Conservation (phyloP, 2,888 invertebrate species). For the Drosophila hawaiiensis region DNA sequence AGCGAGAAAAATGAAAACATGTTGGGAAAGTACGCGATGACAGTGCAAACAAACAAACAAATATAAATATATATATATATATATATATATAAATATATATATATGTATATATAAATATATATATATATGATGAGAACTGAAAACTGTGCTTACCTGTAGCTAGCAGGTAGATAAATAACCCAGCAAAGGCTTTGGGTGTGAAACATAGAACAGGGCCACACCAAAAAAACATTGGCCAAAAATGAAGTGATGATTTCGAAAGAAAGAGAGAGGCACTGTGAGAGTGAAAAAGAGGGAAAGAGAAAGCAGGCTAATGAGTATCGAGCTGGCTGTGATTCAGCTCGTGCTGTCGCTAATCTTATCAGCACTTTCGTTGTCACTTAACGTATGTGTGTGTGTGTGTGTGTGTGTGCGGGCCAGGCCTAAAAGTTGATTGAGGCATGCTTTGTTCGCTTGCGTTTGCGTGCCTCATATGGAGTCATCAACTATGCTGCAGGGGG, state of each 20-base stretch:
- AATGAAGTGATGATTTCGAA: background rate
- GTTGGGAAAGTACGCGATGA: constrained; percentile 50
- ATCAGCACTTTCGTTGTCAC: constrained; percentile 59
- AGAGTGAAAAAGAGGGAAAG: background rate
- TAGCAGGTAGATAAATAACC: constrained; percentile 19
- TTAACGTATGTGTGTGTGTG: constrained; percentile 19
- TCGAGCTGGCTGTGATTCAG: constrained; percentile 50
- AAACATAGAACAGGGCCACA: constrained; percentile 40
- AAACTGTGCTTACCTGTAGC: constrained; percentile 20
- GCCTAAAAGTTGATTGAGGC: constrained; percentile 55
- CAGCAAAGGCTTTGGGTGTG: constrained; percentile 32
- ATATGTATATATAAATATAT: background rate
- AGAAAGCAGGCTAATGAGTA: constrained; percentile 42
- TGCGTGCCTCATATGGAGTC: constrained; percentile 30
- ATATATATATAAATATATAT: background rate
- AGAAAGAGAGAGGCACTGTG: background rate
- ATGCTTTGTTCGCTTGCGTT: constrained; percentile 25
- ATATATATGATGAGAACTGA: background rate
- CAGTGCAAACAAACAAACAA: constrained; percentile 18
- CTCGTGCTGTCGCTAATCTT: constrained; percentile 50
- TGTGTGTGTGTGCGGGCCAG: constrained; percentile 39
- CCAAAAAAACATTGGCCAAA: constrained; percentile 9
- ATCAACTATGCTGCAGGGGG: constrained; percentile 27
- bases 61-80: too few relatives aligned
- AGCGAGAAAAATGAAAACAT: constrained; percentile 39